These are phyloP conservation scores for Orthonevra nobilis DNA, from an alignment of 2,888 invertebrate genomes.

Conservation along the genomic window DNA sequence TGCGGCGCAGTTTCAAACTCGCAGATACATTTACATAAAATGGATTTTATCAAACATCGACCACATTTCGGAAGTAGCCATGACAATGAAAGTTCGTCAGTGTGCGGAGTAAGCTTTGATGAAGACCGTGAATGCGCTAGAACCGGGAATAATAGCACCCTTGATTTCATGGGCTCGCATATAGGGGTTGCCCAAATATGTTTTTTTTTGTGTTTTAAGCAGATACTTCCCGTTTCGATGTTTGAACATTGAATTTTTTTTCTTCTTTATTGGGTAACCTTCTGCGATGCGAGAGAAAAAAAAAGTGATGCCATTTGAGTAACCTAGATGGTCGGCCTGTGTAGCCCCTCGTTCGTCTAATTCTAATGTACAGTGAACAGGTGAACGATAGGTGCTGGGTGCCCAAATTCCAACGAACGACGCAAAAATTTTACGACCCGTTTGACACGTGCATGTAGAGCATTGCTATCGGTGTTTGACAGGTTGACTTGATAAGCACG, in stretches of 20 bases:
- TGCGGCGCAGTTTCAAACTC: conserved; percentile 6
- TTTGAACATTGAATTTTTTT: conserved; percentile 28
- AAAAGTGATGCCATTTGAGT: conserved; percentile 9
- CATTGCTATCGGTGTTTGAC: conserved; percentile 49
- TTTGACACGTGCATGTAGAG: conserved; percentile 40
- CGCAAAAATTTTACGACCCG: conserved; percentile 32
- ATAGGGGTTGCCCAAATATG: conserved; percentile 30
- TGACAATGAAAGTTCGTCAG: conserved; percentile 54
- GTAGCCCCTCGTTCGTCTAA: conserved; percentile 38
- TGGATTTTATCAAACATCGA: conserved; percentile 26
- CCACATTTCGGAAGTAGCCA: conserved; percentile 58
- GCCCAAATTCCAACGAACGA: conserved; percentile 14
- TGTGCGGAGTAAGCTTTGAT: neutral
- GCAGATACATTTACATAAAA: conserved; percentile 45
- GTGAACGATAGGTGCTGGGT: too few species aligned
- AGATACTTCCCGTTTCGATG: conserved; percentile 28
- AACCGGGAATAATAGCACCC: neutral
- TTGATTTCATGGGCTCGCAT: conserved; percentile 19
- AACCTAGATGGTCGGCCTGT: conserved; percentile 54
- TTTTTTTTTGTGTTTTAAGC: too few species aligned
- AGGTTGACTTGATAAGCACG: too few species aligned
- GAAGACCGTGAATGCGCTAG: neutral
- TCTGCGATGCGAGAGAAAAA: conserved; percentile 21
- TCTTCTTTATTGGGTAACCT: conserved; percentile 39
- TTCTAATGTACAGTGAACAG: too few species aligned